phyloP scores from a whole-genome alignment of 2,888 invertebrate species.

The Phortica magna region DNA sequence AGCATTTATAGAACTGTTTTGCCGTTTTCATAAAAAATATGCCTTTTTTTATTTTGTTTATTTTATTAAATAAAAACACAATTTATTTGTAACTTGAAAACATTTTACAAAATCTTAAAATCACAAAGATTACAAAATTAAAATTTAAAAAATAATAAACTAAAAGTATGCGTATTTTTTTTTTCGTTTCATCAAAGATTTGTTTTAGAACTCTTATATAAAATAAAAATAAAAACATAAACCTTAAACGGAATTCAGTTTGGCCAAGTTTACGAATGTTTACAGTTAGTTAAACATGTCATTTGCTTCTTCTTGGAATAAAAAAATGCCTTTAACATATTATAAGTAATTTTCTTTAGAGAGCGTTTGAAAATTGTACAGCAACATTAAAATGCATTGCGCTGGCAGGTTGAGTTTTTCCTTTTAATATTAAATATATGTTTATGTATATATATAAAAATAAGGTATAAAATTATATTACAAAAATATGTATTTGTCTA shows the following conservation, averaged over 20 bases:
- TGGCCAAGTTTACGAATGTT: slow-evolving; percentile 3
- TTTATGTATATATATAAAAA: neutral
- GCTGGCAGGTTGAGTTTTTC: slow-evolving; percentile 14
- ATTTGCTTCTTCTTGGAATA: neutral
- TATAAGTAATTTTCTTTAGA: too few species aligned
- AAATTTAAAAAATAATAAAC: slow-evolving; percentile 35
- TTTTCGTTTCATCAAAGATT: slow-evolving; percentile 41
- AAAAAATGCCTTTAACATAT: neutral
- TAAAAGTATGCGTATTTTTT: slow-evolving; percentile 42
- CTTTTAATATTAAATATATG: slow-evolving; percentile 1
- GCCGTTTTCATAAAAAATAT: neutral
- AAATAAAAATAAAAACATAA: slow-evolving; percentile 8
- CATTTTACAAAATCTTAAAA: slow-evolving; percentile 60
- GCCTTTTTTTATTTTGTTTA: slow-evolving; percentile 10
- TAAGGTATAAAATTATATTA: slow-evolving; percentile 10
- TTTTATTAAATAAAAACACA: slow-evolving; percentile 55
- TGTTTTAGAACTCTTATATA: slow-evolving; percentile 42
- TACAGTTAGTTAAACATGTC: too few species aligned
- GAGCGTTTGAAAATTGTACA: neutral
- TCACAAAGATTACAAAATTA: slow-evolving; percentile 49
- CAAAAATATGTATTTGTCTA: slow-evolving; percentile 8
- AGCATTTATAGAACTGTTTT: neutral
- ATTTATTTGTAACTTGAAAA: slow-evolving; percentile 51
- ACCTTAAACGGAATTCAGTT: slow-evolving; percentile 18
- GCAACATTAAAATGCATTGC: slow-evolving; percentile 19